These are phyloP conservation scores for Thecophora atra DNA, from an alignment of 2,888 invertebrate genomes.

Conservation along the genomic window DNA sequence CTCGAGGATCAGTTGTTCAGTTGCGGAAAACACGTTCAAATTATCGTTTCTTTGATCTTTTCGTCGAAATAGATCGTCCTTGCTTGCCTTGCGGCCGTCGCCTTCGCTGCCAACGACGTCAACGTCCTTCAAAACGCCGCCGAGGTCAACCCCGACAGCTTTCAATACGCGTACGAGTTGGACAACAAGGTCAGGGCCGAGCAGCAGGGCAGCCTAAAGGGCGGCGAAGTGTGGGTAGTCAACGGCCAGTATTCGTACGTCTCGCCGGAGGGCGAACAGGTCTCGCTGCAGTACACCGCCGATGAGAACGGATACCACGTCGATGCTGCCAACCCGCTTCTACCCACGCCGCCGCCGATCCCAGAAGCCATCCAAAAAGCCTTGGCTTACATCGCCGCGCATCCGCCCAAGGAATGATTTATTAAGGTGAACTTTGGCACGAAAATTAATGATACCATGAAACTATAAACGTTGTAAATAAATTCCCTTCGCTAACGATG, in stretches of 20 bases:
- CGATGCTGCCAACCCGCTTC: constrained; percentile 45
- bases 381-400: constrained; percentile 43
- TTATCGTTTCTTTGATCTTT: background rate
- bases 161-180: constrained; percentile 51
- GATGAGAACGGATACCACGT: constrained; percentile 54
- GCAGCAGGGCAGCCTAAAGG: constrained; percentile 49
- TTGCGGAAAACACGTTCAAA: background rate
- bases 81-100: constrained; percentile 54
- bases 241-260: constrained; percentile 39
- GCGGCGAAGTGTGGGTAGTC: constrained; percentile 45
- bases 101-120: constrained; percentile 51
- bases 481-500: background rate
- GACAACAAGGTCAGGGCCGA: constrained; percentile 50
- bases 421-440: too few species aligned
- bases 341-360: constrained; percentile 44
- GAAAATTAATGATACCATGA: too few species aligned
- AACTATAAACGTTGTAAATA: background rate
- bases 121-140: constrained; percentile 48
- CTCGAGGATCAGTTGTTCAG: too few species aligned
- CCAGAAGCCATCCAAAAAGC: constrained; percentile 42
- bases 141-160: constrained; percentile 51
- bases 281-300: constrained; percentile 48
- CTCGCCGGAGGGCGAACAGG: constrained; percentile 54
- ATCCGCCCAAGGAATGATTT: constrained; percentile 38
- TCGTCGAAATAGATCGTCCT: constrained; percentile 51